phyloP scores from a whole-genome alignment of 2,888 invertebrate genomes.

The Cancer borealis region DNA sequence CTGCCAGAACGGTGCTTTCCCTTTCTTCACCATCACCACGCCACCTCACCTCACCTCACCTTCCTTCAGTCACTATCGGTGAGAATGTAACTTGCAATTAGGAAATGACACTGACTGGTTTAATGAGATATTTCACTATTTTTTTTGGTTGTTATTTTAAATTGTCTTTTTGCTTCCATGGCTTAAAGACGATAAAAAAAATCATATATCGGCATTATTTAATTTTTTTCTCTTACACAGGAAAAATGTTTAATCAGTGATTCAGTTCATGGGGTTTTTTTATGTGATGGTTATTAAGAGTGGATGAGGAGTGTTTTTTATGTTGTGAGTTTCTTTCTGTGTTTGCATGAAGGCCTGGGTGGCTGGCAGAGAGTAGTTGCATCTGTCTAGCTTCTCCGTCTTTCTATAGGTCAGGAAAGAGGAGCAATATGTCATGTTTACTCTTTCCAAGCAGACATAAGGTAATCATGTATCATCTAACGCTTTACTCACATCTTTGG shows the following conservation, averaged over 20 bases:
- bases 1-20: background rate
- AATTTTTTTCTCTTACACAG: background rate
- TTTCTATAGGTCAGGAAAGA: background rate
- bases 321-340: background rate
- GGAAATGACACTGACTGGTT: background rate
- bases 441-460: background rate
- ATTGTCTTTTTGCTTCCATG: too few relatives aligned
- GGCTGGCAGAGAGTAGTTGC: background rate
- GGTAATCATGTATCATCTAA: background rate
- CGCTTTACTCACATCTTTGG: too few relatives aligned
- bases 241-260: background rate
- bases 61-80: background rate
- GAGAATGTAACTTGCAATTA: background rate
- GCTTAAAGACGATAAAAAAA: background rate
- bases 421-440: background rate
- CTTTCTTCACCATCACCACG: slow-evolving; percentile 39
- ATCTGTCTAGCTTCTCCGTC: background rate
- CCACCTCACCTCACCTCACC: slow-evolving; percentile 5
- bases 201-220: background rate
- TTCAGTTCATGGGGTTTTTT: background rate
- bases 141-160: background rate
- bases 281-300: background rate
- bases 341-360: background rate
- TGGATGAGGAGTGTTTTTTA: background rate
- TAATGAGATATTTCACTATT: background rate